Base-by-base conservation (phyloP, 2,888 invertebrate species). In the Xylota segnis region DNA sequence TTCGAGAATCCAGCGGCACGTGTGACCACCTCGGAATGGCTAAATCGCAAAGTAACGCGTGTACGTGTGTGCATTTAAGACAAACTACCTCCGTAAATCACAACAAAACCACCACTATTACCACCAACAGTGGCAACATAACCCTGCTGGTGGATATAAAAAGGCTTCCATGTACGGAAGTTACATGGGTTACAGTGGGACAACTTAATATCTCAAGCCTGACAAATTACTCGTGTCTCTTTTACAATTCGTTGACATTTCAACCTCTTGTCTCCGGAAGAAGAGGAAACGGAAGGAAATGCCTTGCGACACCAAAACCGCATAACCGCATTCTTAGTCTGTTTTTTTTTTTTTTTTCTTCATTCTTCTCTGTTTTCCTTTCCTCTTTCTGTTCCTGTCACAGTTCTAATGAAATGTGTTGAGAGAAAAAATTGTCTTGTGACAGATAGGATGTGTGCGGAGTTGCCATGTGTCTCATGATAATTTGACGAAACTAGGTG, bases 141-240 rank as follows among this genome's bases (percentile, higher is more conserved):
- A 23, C 9, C 9, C 54, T 43, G 43, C 14, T 27, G 23, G 50
- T 3, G 12, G 37, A 65, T 18, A 5, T 12, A 37, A 6, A 52
- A 37, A 34, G n/a, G 27, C 4, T 14, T 29, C 12, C 40, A 32
- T 74, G 18, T 54, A 43, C 29, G 32, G 66, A 70, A 70, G 75
- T 70, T 32, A 63, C 47, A 52, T 70, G 68, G 76, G 76, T 83
- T 50, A 58, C 79, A 47, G 58, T 29, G 40, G 27, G 83, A 86
- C 84, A 81, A 71, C 75, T 86, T 86, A 86, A 86, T 86, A 81
- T 76, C 76, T 86, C 84, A 81, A 71, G 84, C 71, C 66, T 86
- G 81, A 86, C 75, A 86, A 81, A 86, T 76, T 76, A 76, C 81
- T 81, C 68, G 84, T 66, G 61, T 84, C 75, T 66, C 50, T 65